Percentiles rank a stretch among this genome's conserved stretches.
Conservation (phyloP, 2,797 vertebrate species). For the Australoheros facetus region DNA sequence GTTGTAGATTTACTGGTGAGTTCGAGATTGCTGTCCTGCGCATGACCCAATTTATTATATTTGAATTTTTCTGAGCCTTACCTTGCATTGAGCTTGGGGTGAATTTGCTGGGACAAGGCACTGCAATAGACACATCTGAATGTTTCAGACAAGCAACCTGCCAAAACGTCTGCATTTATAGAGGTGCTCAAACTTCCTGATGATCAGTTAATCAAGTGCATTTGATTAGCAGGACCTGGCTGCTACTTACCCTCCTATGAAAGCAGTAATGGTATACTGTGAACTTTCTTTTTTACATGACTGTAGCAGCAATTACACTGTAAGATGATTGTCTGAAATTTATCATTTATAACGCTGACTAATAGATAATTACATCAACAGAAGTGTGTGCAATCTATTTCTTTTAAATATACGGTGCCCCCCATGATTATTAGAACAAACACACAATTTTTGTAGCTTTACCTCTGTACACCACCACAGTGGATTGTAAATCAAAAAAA, state of each 20-base stretch:
- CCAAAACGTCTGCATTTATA: not conserved
- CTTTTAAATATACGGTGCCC: no score
- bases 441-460: no score
- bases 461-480: no score
- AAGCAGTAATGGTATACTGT: not conserved
- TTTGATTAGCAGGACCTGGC: not conserved
- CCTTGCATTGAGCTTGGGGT: not conserved
- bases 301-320: not conserved
- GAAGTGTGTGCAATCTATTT: no score
- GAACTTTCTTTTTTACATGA: not conserved
- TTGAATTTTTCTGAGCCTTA: not conserved
- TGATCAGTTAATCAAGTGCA: not conserved
- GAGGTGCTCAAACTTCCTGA: not conserved
- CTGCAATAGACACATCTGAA: not conserved
- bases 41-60: not conserved
- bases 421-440: no score
- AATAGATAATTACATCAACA: not conserved
- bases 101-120: not conserved
- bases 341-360: not conserved
- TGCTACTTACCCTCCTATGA: not conserved
- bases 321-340: not conserved
- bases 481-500: no score
- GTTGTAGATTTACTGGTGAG: not conserved
- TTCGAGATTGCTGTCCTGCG: not conserved
- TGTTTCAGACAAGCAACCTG: not conserved